Conservation (phyloP, 2,113 vertebrate genomes). For the Eulacestoma nigropectus region DNA sequence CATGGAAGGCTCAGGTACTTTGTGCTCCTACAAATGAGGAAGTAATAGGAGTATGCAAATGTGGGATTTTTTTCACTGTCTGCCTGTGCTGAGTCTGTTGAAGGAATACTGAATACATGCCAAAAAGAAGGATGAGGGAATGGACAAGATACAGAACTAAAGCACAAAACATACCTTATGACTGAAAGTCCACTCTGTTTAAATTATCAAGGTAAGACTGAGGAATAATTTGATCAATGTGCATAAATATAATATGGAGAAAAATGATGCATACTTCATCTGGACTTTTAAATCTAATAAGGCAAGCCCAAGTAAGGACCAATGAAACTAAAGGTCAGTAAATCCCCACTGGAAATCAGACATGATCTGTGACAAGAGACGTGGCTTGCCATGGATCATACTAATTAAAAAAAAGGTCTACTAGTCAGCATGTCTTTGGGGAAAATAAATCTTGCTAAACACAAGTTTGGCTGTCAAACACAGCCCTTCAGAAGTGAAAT, state of each 20-base stretch:
- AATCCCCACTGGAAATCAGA: slow-evolving; percentile 9
- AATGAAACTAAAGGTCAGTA: slow-evolving; percentile 22
- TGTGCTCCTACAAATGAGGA: neutral
- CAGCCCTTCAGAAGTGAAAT: neutral
- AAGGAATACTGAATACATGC: neutral
- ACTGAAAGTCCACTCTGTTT: neutral
- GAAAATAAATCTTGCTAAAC: slow-evolving; percentile 6
- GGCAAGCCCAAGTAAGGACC: neutral
- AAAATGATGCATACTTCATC: neutral
- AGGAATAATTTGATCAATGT: neutral
- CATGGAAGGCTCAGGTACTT: neutral
- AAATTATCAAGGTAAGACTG: neutral
- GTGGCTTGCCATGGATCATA: neutral
- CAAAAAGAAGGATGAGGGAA: neutral
- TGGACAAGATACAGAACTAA: neutral
- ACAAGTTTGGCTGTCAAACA: neutral
- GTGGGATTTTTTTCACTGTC: neutral
- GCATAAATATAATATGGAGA: neutral
- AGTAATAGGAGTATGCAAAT: neutral
- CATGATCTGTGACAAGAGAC: neutral
- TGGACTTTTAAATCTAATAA: neutral
- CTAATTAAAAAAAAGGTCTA: slow-evolving; percentile 5
- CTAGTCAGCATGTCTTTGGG: neutral
- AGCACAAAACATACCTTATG: neutral
- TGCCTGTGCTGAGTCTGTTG: neutral